Evolutionary conservation across 2,888 invertebrate species (phyloP).

Genomic region (Aspidiotus rigidus): DNA sequence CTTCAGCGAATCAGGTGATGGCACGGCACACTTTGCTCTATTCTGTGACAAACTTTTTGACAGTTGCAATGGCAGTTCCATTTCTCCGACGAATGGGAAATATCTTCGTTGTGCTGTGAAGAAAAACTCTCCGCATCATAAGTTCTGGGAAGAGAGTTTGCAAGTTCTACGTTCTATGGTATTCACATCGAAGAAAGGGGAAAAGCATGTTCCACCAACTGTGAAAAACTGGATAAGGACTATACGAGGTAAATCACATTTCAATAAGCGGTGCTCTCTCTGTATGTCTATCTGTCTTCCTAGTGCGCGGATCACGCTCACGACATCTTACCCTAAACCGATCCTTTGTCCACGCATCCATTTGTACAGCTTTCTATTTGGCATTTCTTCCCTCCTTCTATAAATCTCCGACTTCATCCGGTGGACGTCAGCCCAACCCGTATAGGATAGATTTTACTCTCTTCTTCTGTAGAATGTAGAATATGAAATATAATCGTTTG

Average conservation of each 20-base stretch:
- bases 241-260: neutral
- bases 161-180: neutral
- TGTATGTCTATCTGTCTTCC: too few species aligned
- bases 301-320: too few species aligned
- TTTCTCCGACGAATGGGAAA: constrained; percentile 6
- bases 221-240: constrained; percentile 16
- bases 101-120: neutral
- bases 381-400: too few species aligned
- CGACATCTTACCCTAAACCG: too few species aligned
- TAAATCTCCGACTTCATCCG: too few species aligned
- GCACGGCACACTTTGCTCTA: neutral
- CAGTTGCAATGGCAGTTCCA: constrained; percentile 9
- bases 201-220: neutral
- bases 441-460: too few species aligned
- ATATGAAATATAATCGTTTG: too few species aligned
- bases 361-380: too few species aligned
- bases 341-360: too few species aligned
- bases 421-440: too few species aligned
- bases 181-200: constrained; percentile 2
- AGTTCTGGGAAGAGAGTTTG: constrained; percentile 12
- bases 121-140: constrained; percentile 17
- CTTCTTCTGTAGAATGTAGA: too few species aligned
- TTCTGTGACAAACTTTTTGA: constrained; percentile 14
- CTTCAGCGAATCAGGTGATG: neutral
- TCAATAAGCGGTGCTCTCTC: neutral